Evolutionary conservation across 2,113 vertebrate genomes (phyloP), one percentile per base, ranked within the genome.

Genomic region (Hyla sarda): DNA sequence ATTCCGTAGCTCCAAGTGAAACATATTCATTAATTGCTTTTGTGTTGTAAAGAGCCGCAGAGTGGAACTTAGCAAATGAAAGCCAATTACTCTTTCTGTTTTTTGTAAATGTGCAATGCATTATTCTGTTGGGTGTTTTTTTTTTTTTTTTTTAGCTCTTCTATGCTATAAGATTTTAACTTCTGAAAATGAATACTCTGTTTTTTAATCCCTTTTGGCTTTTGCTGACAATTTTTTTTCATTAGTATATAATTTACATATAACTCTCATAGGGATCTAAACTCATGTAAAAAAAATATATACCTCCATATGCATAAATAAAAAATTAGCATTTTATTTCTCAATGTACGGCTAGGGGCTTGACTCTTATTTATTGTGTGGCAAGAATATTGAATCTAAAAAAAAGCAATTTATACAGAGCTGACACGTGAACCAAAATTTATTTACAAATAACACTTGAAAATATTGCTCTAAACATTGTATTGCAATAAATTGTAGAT

Each of bases 11-110:
- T 86, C 65, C 65, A 72, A 86, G 84, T 86, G 84, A 86, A 86
- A 73, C 76, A 81, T 86, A 81, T 86, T 81, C 77, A 81, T 86
- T 86, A 86, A 86, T 86, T 86, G 84, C 84, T 86, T 86, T 81
- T 86, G 77, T 81, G 84, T 81, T 86, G 62, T 86, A 80, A 86
- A 86, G 84, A 73, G 76, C 77, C 54, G 28, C 77, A 72, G 78
- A 86, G 85, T 86, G 85, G 85, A 86, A 86, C 85, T 86, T 82
- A 74, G 85, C 67, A 86, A 86, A 86, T 74, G 78, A 82, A 86
- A 86, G 79, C 77, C 85, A 86, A 86, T 86, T 86, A 86, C 85
- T 86, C 77, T 85, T 85, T 76, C 82, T 84, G 82, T 84, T 84
- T n/a, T 86, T 82, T 86, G 30, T 85, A 67, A 69, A 79, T 85